phyloP scores from a whole-genome alignment of 2,113 vertebrate genomes.

The Microtus richardsoni region DNA sequence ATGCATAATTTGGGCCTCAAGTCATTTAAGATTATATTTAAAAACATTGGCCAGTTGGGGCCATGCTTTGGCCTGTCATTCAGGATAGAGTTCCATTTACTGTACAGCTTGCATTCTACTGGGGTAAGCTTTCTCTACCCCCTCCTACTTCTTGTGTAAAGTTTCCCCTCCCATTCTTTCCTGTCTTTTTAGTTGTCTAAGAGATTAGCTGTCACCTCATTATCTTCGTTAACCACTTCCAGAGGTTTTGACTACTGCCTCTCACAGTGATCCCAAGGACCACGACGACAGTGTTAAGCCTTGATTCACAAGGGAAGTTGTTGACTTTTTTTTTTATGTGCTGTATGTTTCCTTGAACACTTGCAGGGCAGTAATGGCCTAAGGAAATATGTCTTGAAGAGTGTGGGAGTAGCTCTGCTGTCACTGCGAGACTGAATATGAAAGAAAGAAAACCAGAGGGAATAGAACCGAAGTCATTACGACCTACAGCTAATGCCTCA shows the following conservation, averaged over 20 bases:
- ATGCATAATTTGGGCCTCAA: conserved; percentile 47
- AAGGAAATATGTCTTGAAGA: conserved; percentile 43
- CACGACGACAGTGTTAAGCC: conserved; percentile 50
- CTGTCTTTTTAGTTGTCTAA: conserved; percentile 15
- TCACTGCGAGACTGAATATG: background rate
- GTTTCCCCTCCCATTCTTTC: background rate
- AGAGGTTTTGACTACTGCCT: conserved; percentile 38
- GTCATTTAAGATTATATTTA: background rate
- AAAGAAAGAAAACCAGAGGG: conserved; percentile 15
- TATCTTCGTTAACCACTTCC: conserved; percentile 58
- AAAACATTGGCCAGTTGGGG: conserved; percentile 20
- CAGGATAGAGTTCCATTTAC: conserved; percentile 8
- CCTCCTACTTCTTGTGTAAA: background rate
- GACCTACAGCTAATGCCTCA: background rate
- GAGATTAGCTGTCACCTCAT: conserved; percentile 53
- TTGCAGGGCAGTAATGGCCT: background rate
- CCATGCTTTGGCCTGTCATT: background rate
- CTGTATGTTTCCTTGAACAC: background rate
- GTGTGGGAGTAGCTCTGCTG: conserved; percentile 17
- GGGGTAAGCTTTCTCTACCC: background rate
- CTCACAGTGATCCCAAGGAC: conserved; percentile 49
- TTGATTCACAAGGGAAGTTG: conserved; percentile 35
- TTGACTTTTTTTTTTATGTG: conserved; percentile 23
- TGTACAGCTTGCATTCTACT: background rate
- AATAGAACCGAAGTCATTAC: conserved; percentile 9